Percentiles rank a stretch among this genome's conserved stretches.
These are phyloP conservation scores for Saccopteryx leptura DNA, from an alignment of 2,113 vertebrate species.

Conservation along the genomic window DNA sequence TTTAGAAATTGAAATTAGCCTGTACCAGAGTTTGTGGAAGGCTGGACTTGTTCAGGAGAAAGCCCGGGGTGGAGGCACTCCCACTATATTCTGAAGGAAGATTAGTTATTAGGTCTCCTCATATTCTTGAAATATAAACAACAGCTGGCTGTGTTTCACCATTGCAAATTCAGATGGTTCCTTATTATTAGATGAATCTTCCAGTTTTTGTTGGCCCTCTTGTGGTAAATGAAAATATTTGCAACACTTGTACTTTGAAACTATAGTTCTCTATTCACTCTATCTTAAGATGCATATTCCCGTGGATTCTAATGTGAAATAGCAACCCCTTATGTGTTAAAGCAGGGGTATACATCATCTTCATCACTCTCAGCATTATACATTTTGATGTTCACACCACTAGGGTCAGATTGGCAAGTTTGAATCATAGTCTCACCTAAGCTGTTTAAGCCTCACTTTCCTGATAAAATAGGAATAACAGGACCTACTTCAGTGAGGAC, in stretches of 20 bases:
- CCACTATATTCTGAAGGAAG: neutral
- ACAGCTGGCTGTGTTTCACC: neutral
- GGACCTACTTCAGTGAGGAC: neutral
- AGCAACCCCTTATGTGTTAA: neutral
- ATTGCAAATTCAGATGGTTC: neutral
- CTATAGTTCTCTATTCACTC: neutral
- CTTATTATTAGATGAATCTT: neutral
- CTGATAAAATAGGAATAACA: neutral
- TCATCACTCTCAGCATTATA: neutral
- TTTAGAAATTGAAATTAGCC: neutral
- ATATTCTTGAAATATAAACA: neutral
- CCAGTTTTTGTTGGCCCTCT: neutral
- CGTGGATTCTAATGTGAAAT: neutral
- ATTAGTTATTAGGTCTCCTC: neutral
- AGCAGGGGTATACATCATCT: neutral
- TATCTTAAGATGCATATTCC: neutral
- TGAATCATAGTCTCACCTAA: neutral
- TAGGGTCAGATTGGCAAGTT: neutral
- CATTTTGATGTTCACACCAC: neutral
- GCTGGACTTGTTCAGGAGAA: neutral
- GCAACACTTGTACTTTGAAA: neutral
- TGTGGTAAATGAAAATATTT: constrained; percentile 44
- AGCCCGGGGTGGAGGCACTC: fast-evolving
- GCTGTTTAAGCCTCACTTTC: neutral
- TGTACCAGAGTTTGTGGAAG: neutral